phyloP scores from a whole-genome alignment of 2,113 vertebrate genomes.

The Diphyllodes magnificus region DNA sequence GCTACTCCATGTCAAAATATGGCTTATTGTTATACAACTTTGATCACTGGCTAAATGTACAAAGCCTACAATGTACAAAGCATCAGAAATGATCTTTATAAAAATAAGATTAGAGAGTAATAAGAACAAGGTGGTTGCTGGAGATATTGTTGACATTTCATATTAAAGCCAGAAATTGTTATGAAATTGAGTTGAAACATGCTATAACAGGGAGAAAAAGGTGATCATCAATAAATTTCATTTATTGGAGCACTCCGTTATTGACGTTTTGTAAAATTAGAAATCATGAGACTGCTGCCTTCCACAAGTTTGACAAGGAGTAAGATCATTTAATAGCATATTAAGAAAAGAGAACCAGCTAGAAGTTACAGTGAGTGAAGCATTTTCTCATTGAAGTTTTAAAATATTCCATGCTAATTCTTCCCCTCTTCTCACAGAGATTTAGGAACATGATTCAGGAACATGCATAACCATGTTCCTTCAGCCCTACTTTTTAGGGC shows the following conservation, averaged over 20 bases:
- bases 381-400: not conserved
- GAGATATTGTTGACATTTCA: slow-evolving; percentile 2
- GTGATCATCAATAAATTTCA: not conserved
- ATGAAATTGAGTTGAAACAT: not conserved
- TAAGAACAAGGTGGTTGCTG: slow-evolving; percentile 10
- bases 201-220: not conserved
- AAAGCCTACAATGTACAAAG: not conserved
- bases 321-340: not conserved
- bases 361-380: not conserved
- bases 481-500: not conserved
- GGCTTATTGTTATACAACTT: not conserved
- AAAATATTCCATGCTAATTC: not conserved
- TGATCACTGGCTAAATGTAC: not conserved
- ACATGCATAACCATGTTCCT: fast-evolving
- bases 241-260: not conserved
- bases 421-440: not conserved
- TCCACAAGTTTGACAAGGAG: not conserved
- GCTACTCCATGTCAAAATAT: not conserved
- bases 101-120: not conserved
- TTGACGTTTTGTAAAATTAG: not conserved
- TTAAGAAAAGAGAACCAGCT: not conserved
- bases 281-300: not conserved
- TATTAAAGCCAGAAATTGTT: not conserved
- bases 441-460: not conserved
- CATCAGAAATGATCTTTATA: not conserved